Evolutionary conservation across 2,113 vertebrate genomes (phyloP).

Genomic region (Casuarius casuarius): DNA sequence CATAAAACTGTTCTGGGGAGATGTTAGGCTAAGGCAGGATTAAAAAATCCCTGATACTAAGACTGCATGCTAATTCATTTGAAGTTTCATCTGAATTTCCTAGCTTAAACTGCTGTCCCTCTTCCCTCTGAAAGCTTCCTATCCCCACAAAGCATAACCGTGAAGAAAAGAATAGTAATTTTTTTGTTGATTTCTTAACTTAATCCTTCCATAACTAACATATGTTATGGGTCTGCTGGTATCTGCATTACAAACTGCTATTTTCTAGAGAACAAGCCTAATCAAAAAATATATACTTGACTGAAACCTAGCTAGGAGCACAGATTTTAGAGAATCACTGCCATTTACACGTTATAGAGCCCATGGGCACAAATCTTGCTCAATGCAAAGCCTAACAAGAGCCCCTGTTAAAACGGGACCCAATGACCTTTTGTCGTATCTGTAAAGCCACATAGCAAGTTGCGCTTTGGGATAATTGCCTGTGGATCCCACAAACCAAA

Average conservation of each 20-base stretch:
- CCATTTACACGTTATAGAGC: background rate
- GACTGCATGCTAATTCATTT: constrained; percentile 13
- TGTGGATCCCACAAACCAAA: background rate
- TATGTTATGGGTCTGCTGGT: background rate
- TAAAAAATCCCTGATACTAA: background rate
- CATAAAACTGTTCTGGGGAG: constrained; percentile 18
- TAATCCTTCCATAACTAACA: background rate
- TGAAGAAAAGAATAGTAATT: constrained; percentile 1
- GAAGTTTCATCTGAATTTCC: constrained; percentile 28
- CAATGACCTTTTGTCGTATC: fast-evolving
- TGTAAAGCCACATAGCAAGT: fast-evolving
- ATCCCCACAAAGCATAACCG: background rate
- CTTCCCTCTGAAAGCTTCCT: background rate
- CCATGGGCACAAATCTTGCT: background rate
- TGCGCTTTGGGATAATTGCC: background rate
- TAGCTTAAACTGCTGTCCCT: background rate
- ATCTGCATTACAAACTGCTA: background rate
- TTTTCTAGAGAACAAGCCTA: constrained; percentile 13
- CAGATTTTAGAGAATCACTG: background rate
- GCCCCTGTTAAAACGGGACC: background rate
- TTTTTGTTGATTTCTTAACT: background rate
- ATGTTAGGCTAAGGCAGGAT: constrained; percentile 37
- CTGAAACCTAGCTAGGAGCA: background rate
- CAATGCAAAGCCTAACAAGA: background rate
- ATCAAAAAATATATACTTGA: background rate